phyloP scores from a whole-genome alignment of 2,113 vertebrate genomes.

The Limanda limanda region DNA sequence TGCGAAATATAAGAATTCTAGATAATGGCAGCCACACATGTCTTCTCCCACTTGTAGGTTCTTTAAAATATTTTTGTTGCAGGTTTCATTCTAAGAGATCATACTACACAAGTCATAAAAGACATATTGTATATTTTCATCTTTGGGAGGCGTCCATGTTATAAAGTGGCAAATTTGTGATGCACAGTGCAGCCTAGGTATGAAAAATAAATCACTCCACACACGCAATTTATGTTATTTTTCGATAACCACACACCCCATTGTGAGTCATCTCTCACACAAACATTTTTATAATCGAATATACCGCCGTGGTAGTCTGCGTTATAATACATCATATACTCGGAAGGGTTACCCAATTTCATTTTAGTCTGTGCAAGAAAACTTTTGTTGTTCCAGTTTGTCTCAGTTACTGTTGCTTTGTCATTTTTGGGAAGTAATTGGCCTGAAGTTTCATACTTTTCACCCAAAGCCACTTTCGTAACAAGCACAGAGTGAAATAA shows the following conservation, averaged over 20 bases:
- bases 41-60: not conserved
- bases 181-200: not conserved
- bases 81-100: not conserved
- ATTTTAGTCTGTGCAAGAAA: constrained; percentile 19
- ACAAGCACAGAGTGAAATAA: constrained; percentile 27
- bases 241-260: not conserved
- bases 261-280: constrained; percentile 12
- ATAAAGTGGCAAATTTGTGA: not conserved
- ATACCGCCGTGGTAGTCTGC: constrained; percentile 7
- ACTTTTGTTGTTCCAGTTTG: constrained; percentile 17
- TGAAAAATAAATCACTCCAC: not conserved
- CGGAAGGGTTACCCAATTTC: not conserved
- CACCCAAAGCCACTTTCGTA: constrained; percentile 17
- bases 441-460: constrained; percentile 13
- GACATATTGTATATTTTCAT: not conserved
- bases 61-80: not conserved
- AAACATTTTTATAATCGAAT: constrained; percentile 17
- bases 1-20: no score
- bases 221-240: not conserved
- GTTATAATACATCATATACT: constrained; percentile 15
- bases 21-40: no score
- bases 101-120: not conserved
- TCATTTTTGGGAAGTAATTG: constrained; percentile 40
- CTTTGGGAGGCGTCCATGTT: not conserved
- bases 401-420: constrained; percentile 19